Evolutionary conservation across 2,888 invertebrate genomes (phyloP), one percentile per base, ranked within the genome.

Genomic region (Osmoderma eremita): DNA sequence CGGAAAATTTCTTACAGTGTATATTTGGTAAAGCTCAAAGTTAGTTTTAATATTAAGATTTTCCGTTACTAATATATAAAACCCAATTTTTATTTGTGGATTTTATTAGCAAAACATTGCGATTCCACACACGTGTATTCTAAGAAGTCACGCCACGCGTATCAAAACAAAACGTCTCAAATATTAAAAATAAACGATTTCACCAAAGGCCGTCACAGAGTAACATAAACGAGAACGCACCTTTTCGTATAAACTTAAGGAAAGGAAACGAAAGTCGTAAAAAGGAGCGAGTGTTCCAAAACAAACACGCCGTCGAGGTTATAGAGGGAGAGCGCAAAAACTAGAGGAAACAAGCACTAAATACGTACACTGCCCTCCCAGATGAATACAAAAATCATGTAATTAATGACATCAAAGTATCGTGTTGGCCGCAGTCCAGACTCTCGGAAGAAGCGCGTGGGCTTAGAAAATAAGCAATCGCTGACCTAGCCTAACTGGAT

Each of bases 371-470:
- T 61, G n/a, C n/a, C 15, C 30, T 45, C 45, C 58, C 20, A 50
- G 39, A 56, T 49, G 56, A 49, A 58, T 45, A 65, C 58, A 65
- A 65, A 58, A 65, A 56, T 56, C 65, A 58, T 58, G 65, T 56
- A 65, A 65, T 72, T 70, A 72, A 69, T 71, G 67, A 68, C 69
- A 70, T 71, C 68, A 69, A 72, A 69, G 71, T 69, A 70, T 70
- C 68, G 64, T 65, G 68, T 73, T 74, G 74, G 74, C 72, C 65
- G 63, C 66, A 68, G 69, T 74, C 73, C 73, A 74, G 71, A 68
- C 67, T 49, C 20, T 45, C 58, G 30, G 58, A 30, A 56, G 41
- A 61, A 65, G 70, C 71, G 65, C 70, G 70, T 71, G 73, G 72
- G 72, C 70, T 69, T 54, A 58, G 63, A 67, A 58, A 64, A 63